Evolutionary conservation across 35 echinoderm and acorn worm species (phyloP).

Genomic region (Patiria miniata): DNA sequence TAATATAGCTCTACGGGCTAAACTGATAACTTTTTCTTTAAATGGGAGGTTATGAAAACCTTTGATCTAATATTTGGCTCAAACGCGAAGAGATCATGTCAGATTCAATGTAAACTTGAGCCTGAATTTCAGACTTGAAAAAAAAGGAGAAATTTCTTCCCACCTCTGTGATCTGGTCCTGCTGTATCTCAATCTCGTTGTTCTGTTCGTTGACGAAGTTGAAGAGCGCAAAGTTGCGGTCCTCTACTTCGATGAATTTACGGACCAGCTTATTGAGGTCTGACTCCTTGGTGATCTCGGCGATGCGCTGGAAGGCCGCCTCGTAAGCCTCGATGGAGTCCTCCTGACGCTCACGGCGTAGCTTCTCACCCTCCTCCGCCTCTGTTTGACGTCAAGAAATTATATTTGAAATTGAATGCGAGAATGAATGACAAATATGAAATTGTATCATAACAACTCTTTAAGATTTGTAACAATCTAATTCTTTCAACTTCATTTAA

Average conservation of each 20-base stretch:
- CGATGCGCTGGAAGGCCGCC: constrained; percentile 88
- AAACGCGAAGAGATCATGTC: no score
- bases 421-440: no score
- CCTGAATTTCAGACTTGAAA: no score
- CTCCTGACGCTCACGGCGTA: constrained; percentile 93
- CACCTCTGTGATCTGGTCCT: constrained; percentile 97
- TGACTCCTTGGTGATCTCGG: constrained; percentile 87
- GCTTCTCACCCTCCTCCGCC: constrained; percentile 90
- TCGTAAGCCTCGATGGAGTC: constrained; percentile 99
- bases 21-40: no score
- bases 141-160: background rate
- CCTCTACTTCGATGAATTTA: constrained; percentile 96
- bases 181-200: constrained; percentile 90
- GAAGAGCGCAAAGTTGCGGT: constrained; percentile 99
- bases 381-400: constrained; percentile 38
- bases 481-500: no score
- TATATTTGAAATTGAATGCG: no score
- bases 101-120: no score
- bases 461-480: no score
- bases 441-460: no score
- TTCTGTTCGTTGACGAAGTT: constrained; percentile 99
- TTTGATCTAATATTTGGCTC: no score
- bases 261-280: constrained; percentile 87
- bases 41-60: no score
- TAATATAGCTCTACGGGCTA: no score